Conservation (phyloP, 2,113 vertebrate species). For the Leiothrix lutea region DNA sequence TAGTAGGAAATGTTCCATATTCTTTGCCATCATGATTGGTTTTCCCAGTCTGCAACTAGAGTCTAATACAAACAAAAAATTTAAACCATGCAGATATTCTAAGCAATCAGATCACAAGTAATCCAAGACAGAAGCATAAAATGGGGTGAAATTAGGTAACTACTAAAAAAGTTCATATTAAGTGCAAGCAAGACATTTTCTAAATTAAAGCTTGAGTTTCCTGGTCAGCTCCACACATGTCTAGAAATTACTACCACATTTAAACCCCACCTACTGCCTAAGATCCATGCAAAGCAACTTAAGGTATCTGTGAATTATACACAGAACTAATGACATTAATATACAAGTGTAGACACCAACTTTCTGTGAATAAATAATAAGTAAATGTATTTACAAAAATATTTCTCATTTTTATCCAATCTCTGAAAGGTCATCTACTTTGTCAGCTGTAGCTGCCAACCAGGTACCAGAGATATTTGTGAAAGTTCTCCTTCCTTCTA, state of each 20-base stretch:
- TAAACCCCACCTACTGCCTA: neutral
- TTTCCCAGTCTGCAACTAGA: neutral
- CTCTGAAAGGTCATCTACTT: neutral
- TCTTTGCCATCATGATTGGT: neutral
- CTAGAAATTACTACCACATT: neutral
- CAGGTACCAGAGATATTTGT: neutral
- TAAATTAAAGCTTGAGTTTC: neutral
- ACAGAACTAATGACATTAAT: neutral
- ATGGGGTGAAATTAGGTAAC: neutral
- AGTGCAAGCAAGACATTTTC: neutral
- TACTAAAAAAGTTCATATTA: neutral
- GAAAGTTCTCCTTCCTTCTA: neutral
- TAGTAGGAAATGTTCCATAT: neutral
- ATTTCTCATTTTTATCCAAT: neutral
- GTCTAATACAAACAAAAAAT: neutral
- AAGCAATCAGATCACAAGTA: neutral
- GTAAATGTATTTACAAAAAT: neutral
- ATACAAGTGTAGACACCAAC: neutral
- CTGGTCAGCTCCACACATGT: neutral
- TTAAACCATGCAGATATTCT: neutral
- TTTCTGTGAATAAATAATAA: neutral
- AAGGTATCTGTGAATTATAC: neutral
- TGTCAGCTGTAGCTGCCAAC: neutral
- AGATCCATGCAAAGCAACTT: neutral
- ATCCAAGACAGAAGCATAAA: neutral